Evolutionary conservation across 2,888 invertebrate genomes (phyloP).

Genomic region (Cryptophagus acutangulus): DNA sequence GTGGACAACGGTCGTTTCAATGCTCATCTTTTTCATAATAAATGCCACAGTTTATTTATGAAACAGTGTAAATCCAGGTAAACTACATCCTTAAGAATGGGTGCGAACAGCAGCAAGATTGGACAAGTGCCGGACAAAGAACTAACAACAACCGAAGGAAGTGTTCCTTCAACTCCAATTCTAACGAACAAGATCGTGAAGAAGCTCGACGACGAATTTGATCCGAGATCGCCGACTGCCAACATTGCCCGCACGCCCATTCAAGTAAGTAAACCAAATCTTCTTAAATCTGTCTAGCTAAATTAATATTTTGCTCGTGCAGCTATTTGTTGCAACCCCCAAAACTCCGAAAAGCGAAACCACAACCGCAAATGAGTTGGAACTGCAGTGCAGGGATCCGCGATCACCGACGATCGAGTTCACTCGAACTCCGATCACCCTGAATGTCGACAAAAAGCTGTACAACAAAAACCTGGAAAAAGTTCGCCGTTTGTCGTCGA

Average conservation of each 20-base stretch:
- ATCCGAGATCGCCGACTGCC: slow-evolving; percentile 59
- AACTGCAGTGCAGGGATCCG: slow-evolving; percentile 47
- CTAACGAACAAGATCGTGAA: slow-evolving; percentile 25
- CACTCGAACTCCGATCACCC: slow-evolving; percentile 55
- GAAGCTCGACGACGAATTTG: slow-evolving; percentile 32
- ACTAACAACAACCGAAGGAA: slow-evolving; percentile 17
- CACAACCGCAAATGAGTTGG: no score
- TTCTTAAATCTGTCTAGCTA: slow-evolving; percentile 4
- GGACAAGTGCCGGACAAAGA: slow-evolving; percentile 21
- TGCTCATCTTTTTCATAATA: neutral
- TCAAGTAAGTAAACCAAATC: slow-evolving; percentile 51
- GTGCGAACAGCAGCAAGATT: slow-evolving; percentile 29
- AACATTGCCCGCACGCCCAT: slow-evolving; percentile 57
- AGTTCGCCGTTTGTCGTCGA: slow-evolving; percentile 27
- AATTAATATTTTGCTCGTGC: slow-evolving; percentile 17
- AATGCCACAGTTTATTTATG: neutral
- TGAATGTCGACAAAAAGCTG: slow-evolving; percentile 23
- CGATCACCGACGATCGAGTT: slow-evolving; percentile 58
- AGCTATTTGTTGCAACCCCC: slow-evolving; percentile 8
- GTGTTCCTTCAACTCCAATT: slow-evolving; percentile 31
- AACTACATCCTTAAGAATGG: no score
- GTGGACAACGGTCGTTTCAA: neutral
- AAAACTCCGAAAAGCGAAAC: slow-evolving; percentile 2
- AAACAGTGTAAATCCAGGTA: no score
- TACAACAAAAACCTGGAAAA: slow-evolving; percentile 44